Conservation (phyloP, 2,113 vertebrate genomes). For the Ovis canadensis region DNA sequence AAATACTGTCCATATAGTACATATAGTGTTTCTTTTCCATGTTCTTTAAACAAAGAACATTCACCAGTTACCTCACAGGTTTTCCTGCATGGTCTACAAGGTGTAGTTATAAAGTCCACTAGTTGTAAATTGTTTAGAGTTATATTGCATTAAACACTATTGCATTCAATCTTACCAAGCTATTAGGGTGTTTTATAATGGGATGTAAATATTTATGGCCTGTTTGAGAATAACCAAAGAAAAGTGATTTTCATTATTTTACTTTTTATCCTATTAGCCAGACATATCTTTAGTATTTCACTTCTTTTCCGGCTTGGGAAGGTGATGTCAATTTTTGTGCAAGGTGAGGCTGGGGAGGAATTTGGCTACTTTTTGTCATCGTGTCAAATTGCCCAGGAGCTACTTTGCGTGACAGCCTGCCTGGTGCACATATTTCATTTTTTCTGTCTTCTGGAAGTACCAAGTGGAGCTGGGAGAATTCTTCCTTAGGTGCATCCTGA, state of each 20-base stretch:
- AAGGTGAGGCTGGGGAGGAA: not conserved
- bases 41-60: slow-evolving; percentile 42
- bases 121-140: slow-evolving; percentile 35
- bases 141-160: slow-evolving; percentile 59
- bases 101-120: slow-evolving; percentile 34
- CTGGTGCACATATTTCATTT: not conserved
- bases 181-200: slow-evolving; percentile 68
- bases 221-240: slow-evolving; percentile 73
- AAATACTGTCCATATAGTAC: not conserved
- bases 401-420: not conserved
- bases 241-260: slow-evolving; percentile 74
- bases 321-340: slow-evolving; percentile 3
- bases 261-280: slow-evolving; percentile 65
- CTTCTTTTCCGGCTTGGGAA: slow-evolving; percentile 29
- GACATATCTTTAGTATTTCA: slow-evolving; percentile 72
- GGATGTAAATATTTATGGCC: slow-evolving; percentile 71
- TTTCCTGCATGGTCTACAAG: slow-evolving; percentile 1
- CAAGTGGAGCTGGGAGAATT: not conserved
- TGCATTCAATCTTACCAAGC: slow-evolving; percentile 47
- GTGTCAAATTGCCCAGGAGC: not conserved
- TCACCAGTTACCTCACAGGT: slow-evolving; percentile 2
- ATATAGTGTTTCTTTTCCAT: slow-evolving; percentile 11
- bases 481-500: not conserved
- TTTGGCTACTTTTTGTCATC: slow-evolving; percentile 31
- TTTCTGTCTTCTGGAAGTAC: not conserved